Evolutionary conservation across 2,113 vertebrate genomes (phyloP).

Genomic region (Gasterosteus aculeatus): DNA sequence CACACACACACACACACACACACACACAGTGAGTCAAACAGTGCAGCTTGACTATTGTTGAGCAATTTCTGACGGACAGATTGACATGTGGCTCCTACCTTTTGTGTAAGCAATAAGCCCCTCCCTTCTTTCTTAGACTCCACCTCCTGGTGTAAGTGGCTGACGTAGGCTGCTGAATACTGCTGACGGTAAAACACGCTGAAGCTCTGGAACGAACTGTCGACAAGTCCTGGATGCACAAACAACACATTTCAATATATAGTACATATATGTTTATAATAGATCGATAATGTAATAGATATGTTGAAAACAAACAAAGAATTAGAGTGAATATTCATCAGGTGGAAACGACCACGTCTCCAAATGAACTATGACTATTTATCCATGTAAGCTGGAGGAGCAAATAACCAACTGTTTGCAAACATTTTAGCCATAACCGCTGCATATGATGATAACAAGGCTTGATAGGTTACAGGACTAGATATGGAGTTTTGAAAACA

Average conservation of each 20-base stretch:
- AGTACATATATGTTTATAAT: no score
- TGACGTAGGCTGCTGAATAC: constrained; percentile 84
- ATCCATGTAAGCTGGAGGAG: not conserved
- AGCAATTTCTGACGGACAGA: not conserved
- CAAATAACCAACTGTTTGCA: not conserved
- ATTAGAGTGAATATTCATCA: not conserved
- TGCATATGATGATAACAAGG: not conserved
- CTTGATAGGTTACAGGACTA: no score
- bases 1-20: constrained; percentile 52
- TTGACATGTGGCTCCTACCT: constrained; percentile 75
- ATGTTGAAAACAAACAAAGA: not conserved
- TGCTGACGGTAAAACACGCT: constrained; percentile 88
- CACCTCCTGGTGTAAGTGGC: constrained; percentile 86
- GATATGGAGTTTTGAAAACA: no score
- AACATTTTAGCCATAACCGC: not conserved
- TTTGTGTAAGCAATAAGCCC: constrained; percentile 84
- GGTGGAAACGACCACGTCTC: not conserved
- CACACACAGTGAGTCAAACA: constrained; percentile 68
- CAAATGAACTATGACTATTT: not conserved
- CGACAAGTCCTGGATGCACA: constrained; percentile 83
- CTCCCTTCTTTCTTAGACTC: constrained; percentile 84
- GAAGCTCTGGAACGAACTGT: constrained; percentile 87
- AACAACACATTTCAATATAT: not conserved
- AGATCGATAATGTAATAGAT: no score
- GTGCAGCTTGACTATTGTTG: not conserved